A percentile compares a stretch with the other conserved stretches of the same genome.
These are phyloP conservation scores for Portevinia maculata DNA, from an alignment of 2,888 invertebrate species.

Conservation along the genomic window DNA sequence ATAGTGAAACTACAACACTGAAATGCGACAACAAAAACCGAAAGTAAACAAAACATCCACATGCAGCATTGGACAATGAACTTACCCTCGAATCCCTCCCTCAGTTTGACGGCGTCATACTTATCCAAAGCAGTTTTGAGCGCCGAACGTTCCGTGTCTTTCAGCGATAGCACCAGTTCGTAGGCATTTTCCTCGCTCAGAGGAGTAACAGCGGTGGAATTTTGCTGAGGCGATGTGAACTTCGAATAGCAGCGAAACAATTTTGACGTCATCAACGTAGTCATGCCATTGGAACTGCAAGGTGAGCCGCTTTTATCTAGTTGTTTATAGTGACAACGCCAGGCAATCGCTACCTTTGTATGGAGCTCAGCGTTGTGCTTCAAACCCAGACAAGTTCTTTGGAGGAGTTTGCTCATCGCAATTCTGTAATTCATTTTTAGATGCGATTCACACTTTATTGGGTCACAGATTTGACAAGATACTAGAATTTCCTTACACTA, in stretches of 20 bases:
- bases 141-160: constrained; percentile 88
- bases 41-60: constrained; percentile 26
- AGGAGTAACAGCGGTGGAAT: constrained; percentile 76
- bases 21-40: constrained; percentile 6
- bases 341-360: constrained; percentile 9
- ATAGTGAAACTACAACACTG: neutral
- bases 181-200: constrained; percentile 89
- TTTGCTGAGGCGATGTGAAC: constrained; percentile 74
- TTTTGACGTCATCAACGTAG: constrained; percentile 18
- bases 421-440: constrained; percentile 45
- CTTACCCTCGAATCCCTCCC: constrained; percentile 91
- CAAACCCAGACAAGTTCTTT: constrained; percentile 41
- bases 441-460: neutral
- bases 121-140: constrained; percentile 88
- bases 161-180: constrained; percentile 88
- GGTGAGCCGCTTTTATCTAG: neutral
- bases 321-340: constrained; percentile 35
- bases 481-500: constrained; percentile 1
- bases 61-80: constrained; percentile 54
- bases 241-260: constrained; percentile 74
- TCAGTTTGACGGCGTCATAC: constrained; percentile 89
- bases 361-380: constrained; percentile 18
- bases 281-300: constrained; percentile 35
- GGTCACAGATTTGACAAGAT: neutral
- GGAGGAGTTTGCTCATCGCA: constrained; percentile 55